Evolutionary conservation across 2,888 invertebrate genomes (phyloP).

Genomic region (Drosophila dives): DNA sequence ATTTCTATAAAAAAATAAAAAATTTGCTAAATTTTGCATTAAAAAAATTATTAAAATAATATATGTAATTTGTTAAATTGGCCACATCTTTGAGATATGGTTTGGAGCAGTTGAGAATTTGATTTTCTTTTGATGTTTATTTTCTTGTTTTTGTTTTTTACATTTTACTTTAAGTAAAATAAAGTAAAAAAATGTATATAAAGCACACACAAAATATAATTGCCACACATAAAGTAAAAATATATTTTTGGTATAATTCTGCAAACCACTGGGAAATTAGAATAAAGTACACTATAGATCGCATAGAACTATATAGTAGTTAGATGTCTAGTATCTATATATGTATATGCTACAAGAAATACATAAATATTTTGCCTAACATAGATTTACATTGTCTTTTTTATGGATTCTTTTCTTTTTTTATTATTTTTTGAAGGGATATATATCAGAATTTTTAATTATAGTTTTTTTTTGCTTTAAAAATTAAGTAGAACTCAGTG

Average conservation of each 20-base stretch:
- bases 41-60: conserved; percentile 19
- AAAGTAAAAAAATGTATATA: conserved; percentile 64
- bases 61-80: conserved; percentile 28
- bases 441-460: conserved; percentile 38
- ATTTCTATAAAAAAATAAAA: conserved; percentile 55
- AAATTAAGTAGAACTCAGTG: conserved; percentile 85
- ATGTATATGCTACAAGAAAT: conserved; percentile 51
- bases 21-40: conserved; percentile 77
- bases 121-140: conserved; percentile 29
- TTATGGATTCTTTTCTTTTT: conserved; percentile 23
- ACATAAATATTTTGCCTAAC: conserved; percentile 72
- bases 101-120: conserved; percentile 47
- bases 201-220: conserved; percentile 77
- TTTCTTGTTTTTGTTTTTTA: conserved; percentile 33
- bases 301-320: conserved; percentile 44
- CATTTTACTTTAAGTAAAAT: conserved; percentile 77
- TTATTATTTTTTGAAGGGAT: conserved; percentile 41
- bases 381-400: conserved; percentile 66
- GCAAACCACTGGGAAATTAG: conserved; percentile 73
- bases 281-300: conserved; percentile 64
- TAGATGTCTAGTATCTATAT: conserved; percentile 40
- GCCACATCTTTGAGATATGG: conserved; percentile 65
- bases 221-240: conserved; percentile 81
- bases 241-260: conserved; percentile 82
- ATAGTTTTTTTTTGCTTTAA: conserved; percentile 48